Percentiles rank a stretch among this genome's conserved stretches.
Conservation (phyloP, 30 jellyfish, hydroid and myxozoan species). For the Hydra vulgaris region DNA sequence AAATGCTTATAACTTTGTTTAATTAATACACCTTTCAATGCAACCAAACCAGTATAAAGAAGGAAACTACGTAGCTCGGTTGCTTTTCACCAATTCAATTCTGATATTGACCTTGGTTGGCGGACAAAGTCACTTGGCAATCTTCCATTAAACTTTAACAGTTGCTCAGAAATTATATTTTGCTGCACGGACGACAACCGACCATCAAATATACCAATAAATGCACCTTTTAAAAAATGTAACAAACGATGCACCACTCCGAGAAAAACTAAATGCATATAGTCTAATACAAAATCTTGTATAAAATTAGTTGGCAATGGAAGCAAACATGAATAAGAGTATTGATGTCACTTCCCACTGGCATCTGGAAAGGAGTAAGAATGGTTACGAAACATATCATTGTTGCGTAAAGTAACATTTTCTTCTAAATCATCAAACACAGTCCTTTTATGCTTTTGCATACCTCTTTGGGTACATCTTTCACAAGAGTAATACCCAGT, state of each 20-base stretch:
- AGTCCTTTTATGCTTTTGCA: no score
- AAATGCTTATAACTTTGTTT: conserved; percentile 14
- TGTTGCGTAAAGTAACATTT: conserved; percentile 1
- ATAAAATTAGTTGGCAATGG: conserved; percentile 12
- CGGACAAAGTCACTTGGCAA: conserved; percentile 33
- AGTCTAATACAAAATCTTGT: conserved; percentile 20
- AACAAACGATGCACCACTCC: conserved; percentile 32
- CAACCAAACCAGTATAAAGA: conserved; percentile 37
- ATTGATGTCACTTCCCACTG: not conserved
- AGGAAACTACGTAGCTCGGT: conserved; percentile 41
- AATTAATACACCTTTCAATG: conserved; percentile 20
- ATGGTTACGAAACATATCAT: not conserved
- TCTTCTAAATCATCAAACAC: conserved; percentile 20
- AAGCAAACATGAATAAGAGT: not conserved
- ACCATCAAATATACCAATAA: conserved; percentile 19
- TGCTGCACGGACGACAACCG: conserved; percentile 19
- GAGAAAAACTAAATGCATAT: conserved; percentile 26
- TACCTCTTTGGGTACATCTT: conserved; percentile 28
- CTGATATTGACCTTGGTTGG: conserved; percentile 41
- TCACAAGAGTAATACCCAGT: conserved; percentile 42
- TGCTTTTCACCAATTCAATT: conserved; percentile 43
- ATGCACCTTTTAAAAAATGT: conserved; percentile 6
- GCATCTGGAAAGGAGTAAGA: not conserved
- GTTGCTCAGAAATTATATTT: conserved; percentile 17
- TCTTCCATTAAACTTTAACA: conserved; percentile 18